Percentiles rank a stretch among this genome's conserved stretches.
These are phyloP conservation scores for Zeus faber DNA, from an alignment of 2,113 vertebrate species.

Conservation along the genomic window DNA sequence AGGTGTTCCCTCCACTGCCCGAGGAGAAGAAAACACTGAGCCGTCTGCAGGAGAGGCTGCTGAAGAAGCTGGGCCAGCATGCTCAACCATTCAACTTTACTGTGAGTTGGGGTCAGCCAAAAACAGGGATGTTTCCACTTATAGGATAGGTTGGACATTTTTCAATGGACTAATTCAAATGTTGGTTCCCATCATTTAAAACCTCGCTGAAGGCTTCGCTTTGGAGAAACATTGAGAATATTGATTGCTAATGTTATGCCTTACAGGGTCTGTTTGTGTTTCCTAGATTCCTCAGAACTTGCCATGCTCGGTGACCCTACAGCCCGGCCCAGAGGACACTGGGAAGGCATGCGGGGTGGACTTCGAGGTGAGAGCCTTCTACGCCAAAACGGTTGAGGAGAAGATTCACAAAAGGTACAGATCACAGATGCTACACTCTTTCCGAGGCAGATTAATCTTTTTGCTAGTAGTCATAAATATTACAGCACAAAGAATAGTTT, in stretches of 20 bases:
- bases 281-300: constrained; percentile 88
- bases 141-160: no score
- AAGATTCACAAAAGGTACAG: constrained; percentile 96
- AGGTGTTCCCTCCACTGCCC: constrained; percentile 82
- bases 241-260: no score
- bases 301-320: constrained; percentile 88
- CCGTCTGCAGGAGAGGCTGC: constrained; percentile 86
- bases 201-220: no score
- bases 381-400: constrained; percentile 87
- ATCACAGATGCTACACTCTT: no score
- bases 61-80: constrained; percentile 86
- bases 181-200: no score
- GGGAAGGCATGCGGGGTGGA: constrained; percentile 93
- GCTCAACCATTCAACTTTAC: constrained; percentile 89
- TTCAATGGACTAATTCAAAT: no score
- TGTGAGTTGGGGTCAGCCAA: constrained; percentile 76
- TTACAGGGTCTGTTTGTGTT: background rate
- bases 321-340: constrained; percentile 90
- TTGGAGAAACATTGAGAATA: no score
- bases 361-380: constrained; percentile 91
- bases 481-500: no score
- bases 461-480: no score
- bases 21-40: constrained; percentile 79
- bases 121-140: constrained; percentile 52
- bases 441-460: no score